Evolutionary conservation across 2,888 invertebrate genomes (phyloP).

Genomic region (Drosophila putrida): DNA sequence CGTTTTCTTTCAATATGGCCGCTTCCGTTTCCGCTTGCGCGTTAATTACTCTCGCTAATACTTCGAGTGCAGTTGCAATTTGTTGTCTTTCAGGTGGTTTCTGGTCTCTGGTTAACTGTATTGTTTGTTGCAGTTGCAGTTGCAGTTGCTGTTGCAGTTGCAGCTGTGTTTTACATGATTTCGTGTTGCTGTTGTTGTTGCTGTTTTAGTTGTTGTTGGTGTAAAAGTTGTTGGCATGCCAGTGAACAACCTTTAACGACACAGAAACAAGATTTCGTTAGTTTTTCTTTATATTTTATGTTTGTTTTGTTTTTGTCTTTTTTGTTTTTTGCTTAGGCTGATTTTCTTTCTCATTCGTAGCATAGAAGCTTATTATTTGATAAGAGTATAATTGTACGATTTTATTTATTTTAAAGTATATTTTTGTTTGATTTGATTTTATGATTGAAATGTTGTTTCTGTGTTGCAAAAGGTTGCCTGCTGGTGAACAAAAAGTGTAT

Average conservation of each 20-base stretch:
- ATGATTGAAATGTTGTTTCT: slow-evolving; percentile 87
- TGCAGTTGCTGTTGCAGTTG: slow-evolving; percentile 30
- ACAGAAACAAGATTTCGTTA: slow-evolving; percentile 87
- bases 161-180: slow-evolving; percentile 54
- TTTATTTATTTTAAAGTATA: slow-evolving; percentile 14
- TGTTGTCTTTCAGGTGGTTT: slow-evolving; percentile 39
- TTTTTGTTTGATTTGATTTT: slow-evolving; percentile 68
- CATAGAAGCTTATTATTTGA: slow-evolving; percentile 33
- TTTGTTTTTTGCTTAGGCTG: slow-evolving; percentile 8
- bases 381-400: slow-evolving; percentile 19
- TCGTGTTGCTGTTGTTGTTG: slow-evolving; percentile 58
- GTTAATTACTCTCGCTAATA: slow-evolving; percentile 30
- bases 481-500: slow-evolving; percentile 73
- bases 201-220: slow-evolving; percentile 64
- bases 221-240: slow-evolving; percentile 80
- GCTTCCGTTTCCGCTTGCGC: slow-evolving; percentile 37
- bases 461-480: slow-evolving; percentile 85
- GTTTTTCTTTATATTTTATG: slow-evolving; percentile 48
- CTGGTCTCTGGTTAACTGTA: slow-evolving; percentile 37
- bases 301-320: slow-evolving; percentile 27
- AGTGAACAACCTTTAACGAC: slow-evolving; percentile 87
- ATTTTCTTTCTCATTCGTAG: slow-evolving; percentile 17
- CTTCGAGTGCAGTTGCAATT: slow-evolving; percentile 16
- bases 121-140: slow-evolving; percentile 29
- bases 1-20: slow-evolving; percentile 47